Evolutionary conservation across 2,797 vertebrate genomes (phyloP).

Genomic region (Anguilla anguilla): DNA sequence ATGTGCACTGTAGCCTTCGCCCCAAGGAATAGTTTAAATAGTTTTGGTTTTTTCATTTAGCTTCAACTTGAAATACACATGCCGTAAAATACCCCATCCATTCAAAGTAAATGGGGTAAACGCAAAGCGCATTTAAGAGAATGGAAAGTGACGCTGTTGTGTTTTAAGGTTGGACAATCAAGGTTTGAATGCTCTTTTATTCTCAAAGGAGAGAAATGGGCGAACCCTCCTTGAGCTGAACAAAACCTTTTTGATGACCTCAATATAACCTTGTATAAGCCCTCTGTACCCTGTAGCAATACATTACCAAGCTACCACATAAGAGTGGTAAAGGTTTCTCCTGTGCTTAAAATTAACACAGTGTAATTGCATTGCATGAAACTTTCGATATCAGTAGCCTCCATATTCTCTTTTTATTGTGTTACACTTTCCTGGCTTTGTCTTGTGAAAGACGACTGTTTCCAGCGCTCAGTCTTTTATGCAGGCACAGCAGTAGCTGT

Average conservation of each 20-base stretch:
- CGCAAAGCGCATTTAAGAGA: conserved; percentile 13
- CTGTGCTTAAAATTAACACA: not conserved
- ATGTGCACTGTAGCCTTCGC: conserved; percentile 32
- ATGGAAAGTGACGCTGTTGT: conserved; percentile 9
- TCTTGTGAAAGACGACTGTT: not conserved
- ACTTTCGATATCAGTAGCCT: not conserved
- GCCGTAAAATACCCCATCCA: conserved; percentile 11
- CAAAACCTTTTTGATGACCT: conserved; percentile 13
- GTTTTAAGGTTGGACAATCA: not conserved
- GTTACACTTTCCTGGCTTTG: not conserved
- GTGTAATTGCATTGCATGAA: not conserved
- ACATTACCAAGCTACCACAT: not conserved
- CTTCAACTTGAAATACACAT: conserved; percentile 33
- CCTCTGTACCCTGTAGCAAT: not conserved
- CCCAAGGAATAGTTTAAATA: conserved; percentile 38
- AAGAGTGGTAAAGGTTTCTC: not conserved
- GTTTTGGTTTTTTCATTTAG: conserved; percentile 36
- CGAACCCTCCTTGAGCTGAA: not conserved
- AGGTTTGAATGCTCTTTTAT: conserved; percentile 11
- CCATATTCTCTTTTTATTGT: not conserved
- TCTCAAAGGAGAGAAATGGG: not conserved
- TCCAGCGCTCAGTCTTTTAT: not conserved
- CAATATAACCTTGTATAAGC: conserved; percentile 17
- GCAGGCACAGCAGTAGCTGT: not conserved
- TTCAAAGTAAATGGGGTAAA: conserved; percentile 20